phyloP scores from a whole-genome alignment of 1,140 invertebrate genomes.

The Phymastichus coffea region DNA sequence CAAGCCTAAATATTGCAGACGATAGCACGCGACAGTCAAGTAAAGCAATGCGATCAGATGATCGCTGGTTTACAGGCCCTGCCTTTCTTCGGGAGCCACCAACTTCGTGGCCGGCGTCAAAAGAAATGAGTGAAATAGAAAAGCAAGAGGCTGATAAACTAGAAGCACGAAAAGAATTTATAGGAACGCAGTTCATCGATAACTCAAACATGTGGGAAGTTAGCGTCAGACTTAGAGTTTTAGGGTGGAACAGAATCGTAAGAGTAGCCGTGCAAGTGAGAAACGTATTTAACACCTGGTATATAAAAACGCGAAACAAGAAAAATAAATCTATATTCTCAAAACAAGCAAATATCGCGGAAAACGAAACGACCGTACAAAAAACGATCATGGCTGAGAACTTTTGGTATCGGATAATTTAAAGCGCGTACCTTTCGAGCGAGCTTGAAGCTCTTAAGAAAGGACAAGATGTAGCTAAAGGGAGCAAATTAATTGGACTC shows the following conservation, averaged over 20 bases:
- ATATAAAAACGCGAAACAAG: background rate
- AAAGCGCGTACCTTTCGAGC: background rate
- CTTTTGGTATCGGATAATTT: background rate
- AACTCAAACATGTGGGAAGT: background rate
- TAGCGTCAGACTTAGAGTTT: background rate
- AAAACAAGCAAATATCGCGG: background rate
- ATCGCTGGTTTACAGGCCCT: background rate
- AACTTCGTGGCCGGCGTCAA: background rate
- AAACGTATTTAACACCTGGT: background rate
- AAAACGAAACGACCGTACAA: background rate
- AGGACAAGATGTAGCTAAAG: background rate
- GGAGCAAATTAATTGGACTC: background rate
- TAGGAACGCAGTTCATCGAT: no score
- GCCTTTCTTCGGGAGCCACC: background rate
- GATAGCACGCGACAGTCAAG: background rate
- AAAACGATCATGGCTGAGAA: background rate
- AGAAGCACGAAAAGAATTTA: background rate
- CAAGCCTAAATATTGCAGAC: constrained; percentile 52
- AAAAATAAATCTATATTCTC: background rate
- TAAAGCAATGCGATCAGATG: background rate
- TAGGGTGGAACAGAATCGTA: background rate
- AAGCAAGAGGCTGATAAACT: background rate
- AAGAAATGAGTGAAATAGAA: background rate
- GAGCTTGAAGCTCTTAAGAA: background rate
- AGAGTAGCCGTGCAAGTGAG: background rate